Base-by-base conservation (phyloP, 2,888 invertebrate species). In the Blomia tropicalis region DNA sequence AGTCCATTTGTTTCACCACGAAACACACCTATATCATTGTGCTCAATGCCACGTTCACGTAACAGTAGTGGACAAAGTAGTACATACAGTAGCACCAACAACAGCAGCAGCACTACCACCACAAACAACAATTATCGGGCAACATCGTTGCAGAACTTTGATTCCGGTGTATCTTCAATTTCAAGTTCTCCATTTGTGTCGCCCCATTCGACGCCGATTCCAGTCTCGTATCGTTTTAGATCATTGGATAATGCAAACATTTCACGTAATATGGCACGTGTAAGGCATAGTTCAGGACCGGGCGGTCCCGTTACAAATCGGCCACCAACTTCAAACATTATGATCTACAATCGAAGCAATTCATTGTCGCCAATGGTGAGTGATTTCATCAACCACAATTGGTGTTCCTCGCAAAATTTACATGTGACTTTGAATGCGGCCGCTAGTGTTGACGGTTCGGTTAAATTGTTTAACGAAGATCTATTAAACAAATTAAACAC, bases 1-100 rank as follows among this genome's bases (percentile, higher is more conserved):
- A 84, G 83, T 72, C 85, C 85, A 1, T 88, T 88, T 73, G 85
- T 87, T 17, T 87, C 87, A 68, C 88, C 88, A 0, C 76, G 84
- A 44, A 81, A 68, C 19, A 72, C 72, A 4, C 72, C 72, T 4
- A 65, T 71, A 14, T 69, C 69, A 60, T n/a, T n/a, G n/a, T 58
- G 36, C 36, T 54, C 62, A 19, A 68, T 69, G 43, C 65, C 69
- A 31, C 66, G 72, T 31, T 72, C 72, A 31, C 67, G 72, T 19
- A 72, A 72, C 65, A 71, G 71, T 63, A 72, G 72, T 58, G 68
- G 68, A n/a, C 68, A 68, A 44, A 68, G 67, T 62, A 64, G 59
- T 32, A 22, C 47, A 14, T 56, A 56, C 56, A 51, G 51, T 30
- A 41, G n/a, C 41, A 41, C 14, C 41, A 41, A 41, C 41, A 14